Evolutionary conservation across 2,888 invertebrate genomes (phyloP), one percentile per base, ranked within the genome.

Genomic region (Cheilosia vulpina): DNA sequence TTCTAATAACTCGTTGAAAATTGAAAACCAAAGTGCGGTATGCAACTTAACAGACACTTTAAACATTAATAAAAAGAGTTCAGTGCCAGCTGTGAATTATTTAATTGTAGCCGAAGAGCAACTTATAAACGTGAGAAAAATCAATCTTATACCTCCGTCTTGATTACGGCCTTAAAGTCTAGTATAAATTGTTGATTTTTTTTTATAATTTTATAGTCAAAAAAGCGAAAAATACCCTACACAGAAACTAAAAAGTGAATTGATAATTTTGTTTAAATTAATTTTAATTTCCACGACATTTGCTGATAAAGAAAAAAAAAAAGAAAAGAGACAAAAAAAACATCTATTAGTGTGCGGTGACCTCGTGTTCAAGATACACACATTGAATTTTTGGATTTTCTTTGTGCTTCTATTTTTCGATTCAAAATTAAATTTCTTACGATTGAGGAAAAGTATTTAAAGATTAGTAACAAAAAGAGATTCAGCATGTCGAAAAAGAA

Each of bases 401-500:
- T 27, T 68, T 73, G 57, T 43, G 6, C 17, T 53, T 68, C 50
- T 21, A 13, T 63, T 71, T 45, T 43, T 62, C 41, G 5, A 19
- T 72, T 75, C 15, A 24, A 53, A 63, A 47, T 79, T 81, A 69
- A 38, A 80, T 87, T 87, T 77, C 72, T 75, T 17, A 24, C 52
- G 50, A 84, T 68, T 75, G 62, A 19, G n/a, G 62, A 68, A 60
- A 87, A 21, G 62, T 78, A 55, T 78, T 62, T 63, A 84, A 81
- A 78, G 50, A 73, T 76, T 24, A 89, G 57, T 75, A 88, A 79
- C 65, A 88, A 60, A 76, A 88, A 66, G 63, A 88, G 82, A 72
- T 88, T 79, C 50, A 89, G 87, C 65, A 92, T 92, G 92, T 90
- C 92, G 87, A 90, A 90, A 83, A 91, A 90, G 72, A 92, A 92